Conservation (phyloP, 2,113 vertebrate species). For the Pogonocichla stellata region DNA sequence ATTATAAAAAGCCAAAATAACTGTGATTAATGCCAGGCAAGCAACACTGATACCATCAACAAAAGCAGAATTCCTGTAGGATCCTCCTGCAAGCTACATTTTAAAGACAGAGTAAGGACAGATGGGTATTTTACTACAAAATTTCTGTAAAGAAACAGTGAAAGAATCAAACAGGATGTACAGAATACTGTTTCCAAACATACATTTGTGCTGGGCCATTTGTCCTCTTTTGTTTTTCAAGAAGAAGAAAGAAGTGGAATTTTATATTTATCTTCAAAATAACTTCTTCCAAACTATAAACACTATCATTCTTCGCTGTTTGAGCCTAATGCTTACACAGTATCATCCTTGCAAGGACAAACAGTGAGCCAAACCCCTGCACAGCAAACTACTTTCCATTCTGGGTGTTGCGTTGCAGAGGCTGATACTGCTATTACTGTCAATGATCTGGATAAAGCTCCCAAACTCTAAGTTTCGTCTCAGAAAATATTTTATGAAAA, state of each 20-base stretch:
- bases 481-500: not conserved
- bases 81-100: not conserved
- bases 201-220: fast-evolving
- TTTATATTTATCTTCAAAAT: not conserved
- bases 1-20: not conserved
- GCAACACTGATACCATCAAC: not conserved
- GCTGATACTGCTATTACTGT: not conserved
- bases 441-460: not conserved
- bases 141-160: not conserved
- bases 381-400: not conserved
- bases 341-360: not conserved
- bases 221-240: not conserved
- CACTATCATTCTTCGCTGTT: not conserved
- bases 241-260: not conserved
- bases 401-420: fast-evolving
- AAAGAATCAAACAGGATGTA: not conserved
- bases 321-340: not conserved
- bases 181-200: not conserved
- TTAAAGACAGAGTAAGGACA: not conserved
- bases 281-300: not conserved
- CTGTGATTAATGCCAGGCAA: not conserved
- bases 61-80: not conserved
- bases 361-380: not conserved
- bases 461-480: not conserved
- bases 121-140: not conserved